Evolutionary conservation across 2,797 vertebrate genomes (phyloP), one percentile per base, ranked within the genome.

Genomic region (Rhincodon typus): DNA sequence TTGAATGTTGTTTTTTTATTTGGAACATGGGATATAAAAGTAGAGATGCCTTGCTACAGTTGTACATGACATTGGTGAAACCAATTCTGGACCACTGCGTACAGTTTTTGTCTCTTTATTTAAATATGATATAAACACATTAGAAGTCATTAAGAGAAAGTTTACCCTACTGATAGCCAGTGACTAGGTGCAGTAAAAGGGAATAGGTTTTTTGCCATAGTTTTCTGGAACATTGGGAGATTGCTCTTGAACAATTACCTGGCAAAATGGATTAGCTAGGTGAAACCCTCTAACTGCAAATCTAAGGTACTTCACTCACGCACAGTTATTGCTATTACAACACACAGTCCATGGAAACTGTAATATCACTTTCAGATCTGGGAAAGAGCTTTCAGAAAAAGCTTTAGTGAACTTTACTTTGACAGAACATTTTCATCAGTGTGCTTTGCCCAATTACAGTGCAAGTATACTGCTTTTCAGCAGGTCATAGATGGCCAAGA

Each of bases 361-460:
- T 93, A 21, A 93, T 25, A 25, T 21, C 38, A 38, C 38, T 67
- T 69, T 93, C 90, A 93, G 90, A 67, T 38, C 38, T 25, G 38
- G 19, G 23, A 93, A n/a, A 1, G 30, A 93, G n/a, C 19, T 91
- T 93, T 57, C 66, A 66, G n/a, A 93, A 69, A 93, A 69, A 50
- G 46, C 57, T 67, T 67, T n/a, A 93, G 62, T 34, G 57, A 67
- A 23, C 15, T 93, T 69, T 93, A n/a, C 90, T 93, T 69, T 93
- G 90, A 93, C 90, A 93, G 90, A 93, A 69, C 69, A 93, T 93
- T 93, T 93, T 93, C 62, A 93, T 42, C 62, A 67, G n/a, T n/a
- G 2, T 93, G 66, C 66, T 69, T 69, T 69, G 4, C 66, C 38
- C 62, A 93, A 69, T 21, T 69, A 69, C n/a, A 93, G 42, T 67